Percentiles rank a stretch among this genome's conserved stretches.
Evolutionary conservation across 2,113 vertebrate species (phyloP).

Genomic region (Alaudala cheleensis): DNA sequence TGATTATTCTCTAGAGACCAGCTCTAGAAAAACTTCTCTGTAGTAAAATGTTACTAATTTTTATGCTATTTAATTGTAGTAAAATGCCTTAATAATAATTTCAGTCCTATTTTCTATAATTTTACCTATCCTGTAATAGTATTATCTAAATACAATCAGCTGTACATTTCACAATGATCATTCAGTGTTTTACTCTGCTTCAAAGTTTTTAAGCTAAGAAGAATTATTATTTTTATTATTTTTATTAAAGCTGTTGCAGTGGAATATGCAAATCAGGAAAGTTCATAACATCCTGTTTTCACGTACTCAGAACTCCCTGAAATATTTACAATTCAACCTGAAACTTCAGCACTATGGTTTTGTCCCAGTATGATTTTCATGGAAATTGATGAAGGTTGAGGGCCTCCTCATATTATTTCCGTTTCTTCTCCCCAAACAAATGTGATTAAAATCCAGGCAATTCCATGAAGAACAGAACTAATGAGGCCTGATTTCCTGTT

Average conservation of each 20-base stretch:
- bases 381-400: not conserved
- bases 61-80: not conserved
- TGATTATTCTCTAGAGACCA: not conserved
- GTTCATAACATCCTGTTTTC: not conserved
- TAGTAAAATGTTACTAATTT: not conserved
- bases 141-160: not conserved
- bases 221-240: not conserved
- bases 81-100: not conserved
- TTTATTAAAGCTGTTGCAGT: not conserved
- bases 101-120: not conserved
- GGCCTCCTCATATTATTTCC: not conserved
- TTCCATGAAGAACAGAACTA: not conserved
- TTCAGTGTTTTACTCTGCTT: not conserved
- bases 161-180: not conserved
- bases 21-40: not conserved
- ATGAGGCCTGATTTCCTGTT: conserved; percentile 17
- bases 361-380: not conserved
- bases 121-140: not conserved
- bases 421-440: not conserved
- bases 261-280: not conserved
- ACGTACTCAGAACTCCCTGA: not conserved
- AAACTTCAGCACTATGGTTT: not conserved
- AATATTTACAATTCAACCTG: not conserved
- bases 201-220: not conserved
- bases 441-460: not conserved